A percentile compares a stretch with the other conserved stretches of the same genome.
phyloP scores from a whole-genome alignment of 2,888 invertebrate species.

The Zaprionus lineosus region DNA sequence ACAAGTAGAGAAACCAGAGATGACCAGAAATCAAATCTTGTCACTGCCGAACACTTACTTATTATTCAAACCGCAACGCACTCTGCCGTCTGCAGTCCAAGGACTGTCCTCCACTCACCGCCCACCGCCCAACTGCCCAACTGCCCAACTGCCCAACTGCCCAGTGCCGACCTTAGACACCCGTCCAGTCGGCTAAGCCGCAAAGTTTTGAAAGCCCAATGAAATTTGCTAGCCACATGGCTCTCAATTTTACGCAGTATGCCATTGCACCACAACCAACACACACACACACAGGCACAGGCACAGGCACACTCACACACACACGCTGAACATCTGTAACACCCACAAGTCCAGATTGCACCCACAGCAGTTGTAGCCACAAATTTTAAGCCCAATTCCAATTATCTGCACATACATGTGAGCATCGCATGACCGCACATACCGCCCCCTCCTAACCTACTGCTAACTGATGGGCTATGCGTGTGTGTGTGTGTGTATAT shows the following conservation, averaged over 20 bases:
- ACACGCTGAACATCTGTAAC: not conserved
- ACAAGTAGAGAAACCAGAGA: slow-evolving; percentile 25
- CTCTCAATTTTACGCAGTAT: slow-evolving; percentile 68
- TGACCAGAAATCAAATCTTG: slow-evolving; percentile 42
- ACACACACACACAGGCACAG: not conserved
- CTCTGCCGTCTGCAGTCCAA: slow-evolving; percentile 17
- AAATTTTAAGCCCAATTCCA: slow-evolving; percentile 76
- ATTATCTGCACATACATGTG: slow-evolving; percentile 65
- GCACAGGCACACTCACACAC: slow-evolving; percentile 9
- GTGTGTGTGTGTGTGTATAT: slow-evolving; percentile 6
- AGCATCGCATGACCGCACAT: slow-evolving; percentile 46
- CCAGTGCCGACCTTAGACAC: slow-evolving; percentile 15
- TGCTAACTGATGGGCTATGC: slow-evolving; percentile 6
- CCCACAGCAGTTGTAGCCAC: slow-evolving; percentile 59
- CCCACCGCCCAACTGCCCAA: too few species aligned
- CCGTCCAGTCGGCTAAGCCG: slow-evolving; percentile 38
- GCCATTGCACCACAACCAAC: slow-evolving; percentile 25
- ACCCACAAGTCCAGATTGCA: slow-evolving; percentile 3
- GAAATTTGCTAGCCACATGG: slow-evolving; percentile 69
- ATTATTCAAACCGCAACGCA: slow-evolving; percentile 48
- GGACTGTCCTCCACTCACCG: too few species aligned
- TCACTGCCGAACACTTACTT: slow-evolving; percentile 41
- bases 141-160: too few species aligned
- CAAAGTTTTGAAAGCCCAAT: slow-evolving; percentile 75
- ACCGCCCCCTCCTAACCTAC: not conserved